Conservation (phyloP, 2,113 vertebrate genomes). For the Calidris pugnax region DNA sequence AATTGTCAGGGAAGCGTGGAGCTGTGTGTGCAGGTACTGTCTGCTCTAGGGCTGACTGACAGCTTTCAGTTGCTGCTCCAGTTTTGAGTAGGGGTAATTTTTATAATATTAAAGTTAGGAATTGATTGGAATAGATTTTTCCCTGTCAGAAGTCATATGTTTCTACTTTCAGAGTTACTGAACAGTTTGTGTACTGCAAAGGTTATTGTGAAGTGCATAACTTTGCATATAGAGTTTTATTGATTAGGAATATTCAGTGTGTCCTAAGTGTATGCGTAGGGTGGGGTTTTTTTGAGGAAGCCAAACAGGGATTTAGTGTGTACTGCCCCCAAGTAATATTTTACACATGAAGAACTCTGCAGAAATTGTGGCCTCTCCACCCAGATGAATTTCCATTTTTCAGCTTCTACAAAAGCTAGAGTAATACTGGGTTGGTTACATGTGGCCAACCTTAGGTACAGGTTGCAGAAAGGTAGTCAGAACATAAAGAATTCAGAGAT, state of each 20-base stretch:
- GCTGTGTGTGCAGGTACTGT: background rate
- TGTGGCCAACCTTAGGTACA: background rate
- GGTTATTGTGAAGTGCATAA: accelerated
- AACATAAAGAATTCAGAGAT: background rate
- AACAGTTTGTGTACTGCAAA: background rate
- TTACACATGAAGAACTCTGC: background rate
- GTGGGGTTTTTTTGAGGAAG: background rate
- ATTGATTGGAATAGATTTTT: background rate
- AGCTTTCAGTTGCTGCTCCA: background rate
- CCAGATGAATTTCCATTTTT: background rate
- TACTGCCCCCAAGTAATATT: background rate
- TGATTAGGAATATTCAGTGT: background rate
- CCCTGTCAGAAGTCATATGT: background rate
- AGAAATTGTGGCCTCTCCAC: background rate
- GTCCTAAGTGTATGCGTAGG: background rate
- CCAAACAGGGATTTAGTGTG: background rate
- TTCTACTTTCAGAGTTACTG: background rate
- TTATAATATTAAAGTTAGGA: background rate
- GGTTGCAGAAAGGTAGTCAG: background rate
- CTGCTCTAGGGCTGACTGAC: background rate
- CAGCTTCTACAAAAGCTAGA: background rate
- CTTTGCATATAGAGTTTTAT: background rate
- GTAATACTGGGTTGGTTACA: background rate
- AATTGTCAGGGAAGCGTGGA: background rate
- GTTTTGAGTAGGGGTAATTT: background rate